Base-by-base conservation (phyloP, 1,140 invertebrate species). In the Ladona fulva region DNA sequence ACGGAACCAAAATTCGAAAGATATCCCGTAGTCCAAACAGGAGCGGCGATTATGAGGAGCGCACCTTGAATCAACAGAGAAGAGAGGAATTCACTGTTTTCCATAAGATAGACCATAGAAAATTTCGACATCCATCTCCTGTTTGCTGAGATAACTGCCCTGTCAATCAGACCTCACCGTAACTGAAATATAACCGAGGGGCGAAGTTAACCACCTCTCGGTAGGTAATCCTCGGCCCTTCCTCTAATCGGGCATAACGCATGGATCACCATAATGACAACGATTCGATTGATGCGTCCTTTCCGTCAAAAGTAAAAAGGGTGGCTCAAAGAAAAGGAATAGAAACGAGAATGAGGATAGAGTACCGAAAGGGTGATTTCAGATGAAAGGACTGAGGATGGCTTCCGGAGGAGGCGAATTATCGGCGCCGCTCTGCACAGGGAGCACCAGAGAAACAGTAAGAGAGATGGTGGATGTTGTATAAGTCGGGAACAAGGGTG, bases 401-500 rank as follows among this genome's bases (percentile, higher is more conserved):
- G 52, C 52, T 66, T 37, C 52, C n/a, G 52, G 1, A 66, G 3
- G 52, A 66, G 52, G 12, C n/a, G n/a, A n/a, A n/a, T n/a, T n/a
- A 37, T 37, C 29, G 29, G 29, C n/a, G n/a, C n/a, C n/a, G n/a
- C 29, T 37, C 29, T 37, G 29, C 29, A 8, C 29, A 37, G 3
- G 29, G 29, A 37, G 29, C 29, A 5, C 3, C 16, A 66, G 52
- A 12, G 52, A 66, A 22, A 66, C 14, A 12, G 52, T 19, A 22
- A 66, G 52, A 66, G 52, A 22, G 52, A 66, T 16, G n/a, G 52
- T 66, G 52, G 52, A 19, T 66, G 52, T 22, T 66, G 52, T 66
- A 66, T 66, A 12, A 66, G 52, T 66, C 52, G 52, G 52, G 52
- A 66, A 66, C 52, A 66, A 66, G 52, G 52, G 52, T 66, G 52